Conservation (phyloP, 2,797 vertebrate genomes). For the Muraenolepis orangiensis region DNA sequence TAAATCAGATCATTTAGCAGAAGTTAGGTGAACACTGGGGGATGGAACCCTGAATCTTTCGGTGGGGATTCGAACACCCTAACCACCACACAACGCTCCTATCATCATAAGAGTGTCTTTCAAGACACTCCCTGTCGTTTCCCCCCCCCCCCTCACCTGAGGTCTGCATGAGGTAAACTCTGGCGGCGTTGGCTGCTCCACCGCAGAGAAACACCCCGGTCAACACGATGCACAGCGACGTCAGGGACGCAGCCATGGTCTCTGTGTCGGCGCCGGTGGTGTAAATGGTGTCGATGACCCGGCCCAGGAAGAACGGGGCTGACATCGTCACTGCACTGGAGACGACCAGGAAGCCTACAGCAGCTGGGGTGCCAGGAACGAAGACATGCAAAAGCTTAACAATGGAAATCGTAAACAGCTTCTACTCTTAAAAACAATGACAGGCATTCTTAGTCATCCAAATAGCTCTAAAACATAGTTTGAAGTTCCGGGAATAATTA, state of each 20-base stretch:
- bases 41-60: not conserved
- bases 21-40: not conserved
- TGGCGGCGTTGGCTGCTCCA: conserved; percentile 85
- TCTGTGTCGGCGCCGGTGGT: conserved; percentile 65
- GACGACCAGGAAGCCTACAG: conserved; percentile 85
- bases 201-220: conserved; percentile 88
- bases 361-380: conserved; percentile 70
- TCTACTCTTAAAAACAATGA: no score
- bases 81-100: not conserved
- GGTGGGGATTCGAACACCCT: not conserved
- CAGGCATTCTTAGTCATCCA: not conserved
- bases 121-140: not conserved
- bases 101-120: not conserved
- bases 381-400: not conserved
- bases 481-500: not conserved
- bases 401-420: not conserved
- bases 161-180: conserved; percentile 94
- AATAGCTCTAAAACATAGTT: not conserved
- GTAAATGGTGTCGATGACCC: conserved; percentile 93
- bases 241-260: conserved; percentile 76
- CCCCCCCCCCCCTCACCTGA: conserved; percentile 85
- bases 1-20: not conserved
- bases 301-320: conserved; percentile 91
- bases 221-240: conserved; percentile 81
- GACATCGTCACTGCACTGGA: conserved; percentile 97